These are phyloP conservation scores for Drosophila anomelani DNA, from an alignment of 2,888 invertebrate genomes.

Conservation along the genomic window DNA sequence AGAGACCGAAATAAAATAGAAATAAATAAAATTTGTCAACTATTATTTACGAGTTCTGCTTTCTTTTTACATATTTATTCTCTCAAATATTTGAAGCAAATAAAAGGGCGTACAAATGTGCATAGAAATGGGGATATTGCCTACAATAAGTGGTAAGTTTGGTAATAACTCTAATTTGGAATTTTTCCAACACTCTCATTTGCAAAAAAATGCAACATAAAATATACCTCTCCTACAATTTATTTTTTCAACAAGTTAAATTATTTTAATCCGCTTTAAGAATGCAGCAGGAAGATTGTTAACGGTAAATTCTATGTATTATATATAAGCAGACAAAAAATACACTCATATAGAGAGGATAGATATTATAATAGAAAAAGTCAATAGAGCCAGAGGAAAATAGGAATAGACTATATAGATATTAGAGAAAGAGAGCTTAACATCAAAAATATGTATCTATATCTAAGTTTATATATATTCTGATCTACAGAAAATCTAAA, in stretches of 20 bases:
- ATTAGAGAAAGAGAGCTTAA: constrained; percentile 7
- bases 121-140: neutral
- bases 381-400: neutral
- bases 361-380: neutral
- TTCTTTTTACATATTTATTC: neutral
- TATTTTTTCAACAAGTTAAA: neutral
- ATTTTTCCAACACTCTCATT: neutral
- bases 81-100: neutral
- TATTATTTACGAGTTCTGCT: constrained; percentile 3
- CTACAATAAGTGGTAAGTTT: neutral
- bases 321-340: constrained; percentile 12
- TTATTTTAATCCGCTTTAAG: neutral
- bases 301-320: neutral
- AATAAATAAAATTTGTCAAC: neutral
- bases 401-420: constrained; percentile 10
- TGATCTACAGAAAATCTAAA: constrained; percentile 2
- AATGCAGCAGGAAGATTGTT: neutral
- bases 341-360: constrained; percentile 3
- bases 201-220: neutral
- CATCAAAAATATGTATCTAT: constrained; percentile 1
- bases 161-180: neutral
- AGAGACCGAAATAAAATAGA: neutral
- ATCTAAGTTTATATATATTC: constrained; percentile 2
- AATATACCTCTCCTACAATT: neutral
- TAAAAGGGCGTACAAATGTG: neutral